Percentiles rank a stretch among this genome's conserved stretches.
Evolutionary conservation across 2,888 invertebrate genomes (phyloP).

Genomic region (Taenaris catops): DNA sequence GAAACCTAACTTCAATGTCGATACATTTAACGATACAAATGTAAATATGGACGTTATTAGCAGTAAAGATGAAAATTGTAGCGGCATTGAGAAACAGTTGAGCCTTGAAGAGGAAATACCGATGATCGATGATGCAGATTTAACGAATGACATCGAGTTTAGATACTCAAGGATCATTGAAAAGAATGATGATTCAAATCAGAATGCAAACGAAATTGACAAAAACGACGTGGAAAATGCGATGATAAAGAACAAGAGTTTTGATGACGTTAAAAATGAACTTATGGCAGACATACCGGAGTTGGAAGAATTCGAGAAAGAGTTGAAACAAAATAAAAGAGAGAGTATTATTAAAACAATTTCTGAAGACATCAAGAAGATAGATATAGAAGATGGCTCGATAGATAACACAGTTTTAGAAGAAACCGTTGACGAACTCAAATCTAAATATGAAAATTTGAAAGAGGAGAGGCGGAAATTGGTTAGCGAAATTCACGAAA

Average conservation of each 20-base stretch:
- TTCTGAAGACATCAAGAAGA: constrained; percentile 53
- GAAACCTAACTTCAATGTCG: constrained; percentile 40
- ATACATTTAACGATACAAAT: constrained; percentile 15
- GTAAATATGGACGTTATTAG: constrained; percentile 13
- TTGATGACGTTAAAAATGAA: constrained; percentile 72
- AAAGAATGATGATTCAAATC: constrained; percentile 28
- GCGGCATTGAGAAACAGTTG: constrained; percentile 69
- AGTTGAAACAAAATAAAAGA: constrained; percentile 71
- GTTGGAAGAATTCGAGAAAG: constrained; percentile 73
- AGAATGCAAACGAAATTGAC: constrained; percentile 8
- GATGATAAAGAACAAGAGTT: constrained; percentile 57
- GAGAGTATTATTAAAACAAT: constrained; percentile 67
- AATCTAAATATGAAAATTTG: constrained; percentile 64
- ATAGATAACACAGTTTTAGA: constrained; percentile 57
- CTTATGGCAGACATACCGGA: constrained; percentile 75
- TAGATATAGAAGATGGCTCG: constrained; percentile 60
- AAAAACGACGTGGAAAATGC: constrained; percentile 18
- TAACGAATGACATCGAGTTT: constrained; percentile 67
- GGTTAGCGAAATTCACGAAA: constrained; percentile 80
- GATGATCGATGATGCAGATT: constrained; percentile 69
- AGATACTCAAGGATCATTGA: constrained; percentile 46
- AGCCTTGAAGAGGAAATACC: constrained; percentile 75
- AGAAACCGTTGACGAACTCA: constrained; percentile 75
- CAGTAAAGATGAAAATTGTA: constrained; percentile 27
- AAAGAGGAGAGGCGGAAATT: constrained; percentile 74